These are phyloP conservation scores for Branchinecta sandiegonensis DNA, from an alignment of 2,888 invertebrate species.

Conservation along the genomic window DNA sequence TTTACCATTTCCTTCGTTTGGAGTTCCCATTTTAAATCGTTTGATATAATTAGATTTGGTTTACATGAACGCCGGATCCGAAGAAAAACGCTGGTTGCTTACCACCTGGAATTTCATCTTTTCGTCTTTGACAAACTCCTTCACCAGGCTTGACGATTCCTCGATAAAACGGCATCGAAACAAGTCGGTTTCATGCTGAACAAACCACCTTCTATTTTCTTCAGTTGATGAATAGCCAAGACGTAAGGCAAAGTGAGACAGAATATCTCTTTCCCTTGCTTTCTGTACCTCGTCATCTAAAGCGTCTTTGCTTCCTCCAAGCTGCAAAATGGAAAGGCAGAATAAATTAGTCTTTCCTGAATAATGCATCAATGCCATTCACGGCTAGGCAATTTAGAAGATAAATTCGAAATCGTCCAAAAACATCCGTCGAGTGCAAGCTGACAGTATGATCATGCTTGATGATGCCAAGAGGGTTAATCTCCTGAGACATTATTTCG, in stretches of 20 bases:
- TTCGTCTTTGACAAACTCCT: conserved; percentile 50
- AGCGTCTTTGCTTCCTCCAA: conserved; percentile 14
- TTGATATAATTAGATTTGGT: no score
- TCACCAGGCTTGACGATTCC: conserved; percentile 47
- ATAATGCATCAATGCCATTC: no score
- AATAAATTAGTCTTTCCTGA: neutral
- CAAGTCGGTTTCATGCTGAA: conserved; percentile 71
- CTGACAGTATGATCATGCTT: neutral
- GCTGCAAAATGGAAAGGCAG: conserved; percentile 21
- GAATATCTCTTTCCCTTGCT: conserved; percentile 47
- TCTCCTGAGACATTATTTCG: no score
- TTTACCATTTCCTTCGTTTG: no score
- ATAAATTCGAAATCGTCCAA: conserved; percentile 25
- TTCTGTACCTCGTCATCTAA: conserved; percentile 27
- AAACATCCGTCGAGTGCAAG: conserved; percentile 32
- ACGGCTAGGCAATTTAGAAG: conserved; percentile 10
- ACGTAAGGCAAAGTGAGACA: conserved; percentile 83
- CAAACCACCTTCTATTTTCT: conserved; percentile 74
- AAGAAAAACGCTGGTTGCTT: conserved; percentile 24
- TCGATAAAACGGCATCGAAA: conserved; percentile 63
- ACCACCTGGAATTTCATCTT: conserved; percentile 41
- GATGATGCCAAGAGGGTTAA: no score
- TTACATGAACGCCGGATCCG: no score
- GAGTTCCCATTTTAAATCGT: no score
- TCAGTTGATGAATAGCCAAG: conserved; percentile 78